Conservation (phyloP, 2,113 vertebrate genomes). For the Grammomys surdaster region DNA sequence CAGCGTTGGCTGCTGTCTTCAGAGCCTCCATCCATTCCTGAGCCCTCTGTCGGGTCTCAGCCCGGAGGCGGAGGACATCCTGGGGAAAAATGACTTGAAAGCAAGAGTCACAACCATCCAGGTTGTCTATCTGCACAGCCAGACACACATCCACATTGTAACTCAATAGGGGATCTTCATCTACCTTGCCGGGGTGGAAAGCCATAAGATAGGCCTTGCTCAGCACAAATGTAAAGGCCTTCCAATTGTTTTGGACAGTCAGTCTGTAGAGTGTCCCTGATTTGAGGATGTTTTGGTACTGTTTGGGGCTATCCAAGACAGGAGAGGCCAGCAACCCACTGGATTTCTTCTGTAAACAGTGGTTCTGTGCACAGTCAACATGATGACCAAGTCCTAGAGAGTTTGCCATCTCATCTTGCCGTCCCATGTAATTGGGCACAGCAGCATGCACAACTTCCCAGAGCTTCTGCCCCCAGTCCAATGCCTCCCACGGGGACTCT, state of each 20-base stretch:
- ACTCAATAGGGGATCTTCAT: constrained; percentile 93
- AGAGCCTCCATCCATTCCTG: constrained; percentile 95
- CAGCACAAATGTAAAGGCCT: constrained; percentile 95
- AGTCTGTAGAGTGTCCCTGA: constrained; percentile 93
- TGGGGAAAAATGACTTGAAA: constrained; percentile 95
- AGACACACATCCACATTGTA: constrained; percentile 91
- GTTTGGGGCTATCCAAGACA: constrained; percentile 82
- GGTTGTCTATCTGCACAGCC: constrained; percentile 89
- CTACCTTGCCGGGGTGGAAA: constrained; percentile 91
- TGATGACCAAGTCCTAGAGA: constrained; percentile 79
- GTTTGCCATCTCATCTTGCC: constrained; percentile 82
- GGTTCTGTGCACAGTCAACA: constrained; percentile 78
- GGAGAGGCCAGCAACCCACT: constrained; percentile 87
- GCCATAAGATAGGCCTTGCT: constrained; percentile 91
- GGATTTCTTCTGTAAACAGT: constrained; percentile 83
- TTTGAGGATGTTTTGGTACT: constrained; percentile 91
- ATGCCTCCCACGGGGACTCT: constrained; percentile 93
- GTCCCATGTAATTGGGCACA: constrained; percentile 81
- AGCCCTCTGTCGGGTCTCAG: constrained; percentile 91
- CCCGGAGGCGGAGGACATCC: constrained; percentile 92
- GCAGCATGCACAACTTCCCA: constrained; percentile 92
- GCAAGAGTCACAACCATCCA: constrained; percentile 89
- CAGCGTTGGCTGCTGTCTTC: constrained; percentile 87
- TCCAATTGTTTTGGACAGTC: constrained; percentile 95
- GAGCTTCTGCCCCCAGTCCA: constrained; percentile 95